Base-by-base conservation (phyloP, 2,113 vertebrate genomes). In the Microtus ochrogaster region DNA sequence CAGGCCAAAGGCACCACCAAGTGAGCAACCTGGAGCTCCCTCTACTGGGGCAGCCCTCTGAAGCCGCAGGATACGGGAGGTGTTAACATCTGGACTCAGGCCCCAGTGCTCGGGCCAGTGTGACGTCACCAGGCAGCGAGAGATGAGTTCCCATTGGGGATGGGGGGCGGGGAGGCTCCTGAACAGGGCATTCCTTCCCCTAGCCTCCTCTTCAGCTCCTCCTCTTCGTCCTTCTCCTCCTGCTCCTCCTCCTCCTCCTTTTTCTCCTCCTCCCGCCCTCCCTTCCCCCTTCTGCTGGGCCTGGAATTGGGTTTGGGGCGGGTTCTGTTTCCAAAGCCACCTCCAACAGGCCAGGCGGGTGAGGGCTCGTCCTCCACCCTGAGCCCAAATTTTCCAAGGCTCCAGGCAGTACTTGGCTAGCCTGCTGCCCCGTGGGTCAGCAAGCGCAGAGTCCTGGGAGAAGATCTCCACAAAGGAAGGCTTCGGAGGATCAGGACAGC, bases 271-370 rank as follows among this genome's bases (percentile, higher is more conserved):
- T 19, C 41, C 55, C 2, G 55, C 16, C 26, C 17, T n/a, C 41
- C 47, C 72, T 65, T 49, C 92, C 92, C 63, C 74, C 83, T 91
- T 95, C 95, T 33, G 83, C 89, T 1, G 33, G 93, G 96, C 95
- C 97, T 96, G 97, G 97, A 97, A 92, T 95, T 97, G 97, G 97
- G 97, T 95, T 98, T 95, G 97, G 97, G 97, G 97, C 89, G 97
- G 97, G 95, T 96, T 97, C 91, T 92, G 87, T 88, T 93, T 88
- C 73, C 86, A 61, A 87, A 95, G 90, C 89, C 55, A 4, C 94
- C 90, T 92, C 89, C 95, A 14, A 72, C 94, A 82, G 63, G 65
- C 52, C 58, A 47, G 30, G 82, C 96, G 24, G 92, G 86, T 77
- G 30, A 89, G 65, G 89, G 92, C 86, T 94, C 55, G 9, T 89